These are phyloP conservation scores for Heteromormyrus szaboi DNA, from an alignment of 2,797 vertebrate species.

Conservation along the genomic window DNA sequence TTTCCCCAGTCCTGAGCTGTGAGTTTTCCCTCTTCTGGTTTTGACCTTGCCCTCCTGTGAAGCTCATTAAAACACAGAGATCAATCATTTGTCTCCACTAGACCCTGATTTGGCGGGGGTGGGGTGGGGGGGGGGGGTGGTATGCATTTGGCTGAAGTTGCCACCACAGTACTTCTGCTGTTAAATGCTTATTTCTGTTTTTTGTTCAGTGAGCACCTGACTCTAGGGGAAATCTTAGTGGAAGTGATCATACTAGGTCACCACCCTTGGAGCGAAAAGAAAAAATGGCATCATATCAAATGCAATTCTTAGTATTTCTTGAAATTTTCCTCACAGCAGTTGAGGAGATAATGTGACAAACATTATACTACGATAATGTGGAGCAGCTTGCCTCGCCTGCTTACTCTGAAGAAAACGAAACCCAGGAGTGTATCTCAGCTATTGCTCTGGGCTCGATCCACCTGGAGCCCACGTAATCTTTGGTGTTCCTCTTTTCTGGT, in stretches of 20 bases:
- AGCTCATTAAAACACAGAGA: not conserved
- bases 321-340: not conserved
- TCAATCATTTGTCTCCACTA: constrained; percentile 4
- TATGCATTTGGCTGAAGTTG: not conserved
- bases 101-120: not conserved
- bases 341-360: not conserved
- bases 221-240: not conserved
- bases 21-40: not conserved
- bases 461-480: not conserved
- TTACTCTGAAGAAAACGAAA: not conserved
- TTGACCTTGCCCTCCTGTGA: not conserved
- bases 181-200: not conserved
- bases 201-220: not conserved
- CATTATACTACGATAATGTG: not conserved
- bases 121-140: not conserved
- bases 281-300: not conserved
- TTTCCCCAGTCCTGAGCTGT: not conserved
- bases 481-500: not conserved
- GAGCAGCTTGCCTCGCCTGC: not conserved
- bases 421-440: not conserved
- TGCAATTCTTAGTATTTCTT: not conserved
- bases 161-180: not conserved
- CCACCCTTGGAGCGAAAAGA: not conserved
- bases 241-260: not conserved
- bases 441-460: not conserved